Evolutionary conservation across 2,113 vertebrate genomes (phyloP).

Genomic region (Pluvialis apricaria): DNA sequence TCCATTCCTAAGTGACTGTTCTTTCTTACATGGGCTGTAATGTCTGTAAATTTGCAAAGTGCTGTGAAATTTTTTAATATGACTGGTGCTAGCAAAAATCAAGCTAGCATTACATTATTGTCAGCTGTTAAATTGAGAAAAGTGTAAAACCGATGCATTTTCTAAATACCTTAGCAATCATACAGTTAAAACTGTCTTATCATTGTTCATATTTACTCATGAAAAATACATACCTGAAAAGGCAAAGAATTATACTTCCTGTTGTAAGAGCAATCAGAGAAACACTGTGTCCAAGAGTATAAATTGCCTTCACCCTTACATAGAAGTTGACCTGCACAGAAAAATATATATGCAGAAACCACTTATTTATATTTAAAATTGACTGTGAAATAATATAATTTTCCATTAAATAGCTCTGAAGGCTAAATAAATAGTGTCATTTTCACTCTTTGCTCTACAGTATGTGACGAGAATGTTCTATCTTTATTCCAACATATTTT

Average conservation of each 20-base stretch:
- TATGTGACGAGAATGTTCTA: background rate
- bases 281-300: conserved; percentile 88
- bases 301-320: conserved; percentile 84
- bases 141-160: background rate
- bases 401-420: background rate
- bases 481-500: background rate
- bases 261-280: conserved; percentile 87
- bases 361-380: background rate
- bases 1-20: background rate
- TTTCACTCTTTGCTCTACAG: background rate
- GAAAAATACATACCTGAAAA: conserved; percentile 80
- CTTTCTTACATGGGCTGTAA: background rate
- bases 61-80: background rate
- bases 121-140: background rate
- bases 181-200: background rate
- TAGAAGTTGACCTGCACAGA: conserved; percentile 81
- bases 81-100: background rate
- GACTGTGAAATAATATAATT: background rate
- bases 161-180: background rate
- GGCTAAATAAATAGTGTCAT: background rate
- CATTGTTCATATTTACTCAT: background rate
- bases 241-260: conserved; percentile 85
- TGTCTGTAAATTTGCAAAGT: background rate
- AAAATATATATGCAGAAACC: conserved; percentile 3
- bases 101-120: background rate